These are phyloP conservation scores for Lemur catta DNA, from an alignment of 2,797 vertebrate genomes.

Conservation along the genomic window DNA sequence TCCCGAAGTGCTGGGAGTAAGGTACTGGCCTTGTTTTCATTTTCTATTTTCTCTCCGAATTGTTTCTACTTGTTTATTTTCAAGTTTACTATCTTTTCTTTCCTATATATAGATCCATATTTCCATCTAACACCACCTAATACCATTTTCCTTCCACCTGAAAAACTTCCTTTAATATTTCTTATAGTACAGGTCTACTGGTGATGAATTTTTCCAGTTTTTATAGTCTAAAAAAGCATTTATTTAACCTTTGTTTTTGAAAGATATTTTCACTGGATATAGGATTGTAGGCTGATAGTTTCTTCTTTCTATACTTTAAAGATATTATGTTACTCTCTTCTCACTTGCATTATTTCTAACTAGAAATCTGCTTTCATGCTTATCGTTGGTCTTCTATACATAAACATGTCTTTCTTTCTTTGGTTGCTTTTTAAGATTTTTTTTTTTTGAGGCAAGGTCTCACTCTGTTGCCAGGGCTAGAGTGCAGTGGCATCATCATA, in stretches of 20 bases:
- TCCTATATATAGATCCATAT: neutral
- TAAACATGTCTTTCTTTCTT: neutral
- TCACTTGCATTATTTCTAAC: neutral
- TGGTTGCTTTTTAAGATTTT: neutral
- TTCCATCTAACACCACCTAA: neutral
- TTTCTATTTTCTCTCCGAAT: neutral
- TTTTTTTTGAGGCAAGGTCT: too few species aligned
- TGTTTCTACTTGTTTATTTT: neutral
- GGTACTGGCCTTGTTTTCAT: neutral
- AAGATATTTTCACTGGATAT: neutral
- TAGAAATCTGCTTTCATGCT: neutral
- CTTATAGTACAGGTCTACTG: neutral
- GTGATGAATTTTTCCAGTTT: neutral
- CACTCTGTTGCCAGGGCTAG: neutral
- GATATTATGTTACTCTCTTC: neutral
- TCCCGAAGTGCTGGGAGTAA: too few species aligned
- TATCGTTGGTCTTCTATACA: neutral
- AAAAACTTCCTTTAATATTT: neutral
- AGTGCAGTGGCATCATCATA: neutral
- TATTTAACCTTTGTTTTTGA: neutral
- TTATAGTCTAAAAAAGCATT: neutral
- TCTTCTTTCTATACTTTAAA: neutral
- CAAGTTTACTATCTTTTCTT: neutral
- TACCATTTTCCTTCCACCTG: neutral
- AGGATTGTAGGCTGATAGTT: neutral